These are phyloP conservation scores for Tryphoninae sp. DNA, from an alignment of 2,888 invertebrate genomes.

Conservation along the genomic window DNA sequence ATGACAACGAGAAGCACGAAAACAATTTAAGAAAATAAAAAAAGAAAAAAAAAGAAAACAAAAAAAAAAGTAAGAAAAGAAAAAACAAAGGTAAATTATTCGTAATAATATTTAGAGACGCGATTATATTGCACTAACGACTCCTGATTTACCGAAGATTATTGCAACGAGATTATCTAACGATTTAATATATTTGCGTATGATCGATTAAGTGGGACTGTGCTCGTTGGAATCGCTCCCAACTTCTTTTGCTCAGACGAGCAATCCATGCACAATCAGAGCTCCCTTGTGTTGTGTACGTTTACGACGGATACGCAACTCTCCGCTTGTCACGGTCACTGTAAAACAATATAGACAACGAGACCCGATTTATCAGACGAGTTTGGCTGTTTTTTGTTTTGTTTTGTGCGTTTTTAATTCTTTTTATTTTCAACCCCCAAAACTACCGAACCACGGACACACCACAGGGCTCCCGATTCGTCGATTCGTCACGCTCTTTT, in stretches of 20 bases:
- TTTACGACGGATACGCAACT: conserved; percentile 71
- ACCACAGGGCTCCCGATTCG: conserved; percentile 55
- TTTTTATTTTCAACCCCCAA: conserved; percentile 2
- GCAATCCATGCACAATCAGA: conserved; percentile 69
- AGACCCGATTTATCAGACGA: conserved; percentile 64
- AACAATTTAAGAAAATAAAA: conserved; percentile 26
- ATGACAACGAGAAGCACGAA: conserved; percentile 58
- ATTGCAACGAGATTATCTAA: conserved; percentile 41
- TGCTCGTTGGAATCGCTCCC: conserved; percentile 74
- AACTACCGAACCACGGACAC: conserved; percentile 41
- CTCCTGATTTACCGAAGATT: conserved; percentile 52
- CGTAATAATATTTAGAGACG: conserved; percentile 30
- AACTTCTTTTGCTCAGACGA: conserved; percentile 72
- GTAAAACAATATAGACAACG: conserved; percentile 73
- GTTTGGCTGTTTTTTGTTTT: conserved; percentile 32
- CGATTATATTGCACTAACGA: conserved; percentile 61
- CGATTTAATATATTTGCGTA: conserved; percentile 14
- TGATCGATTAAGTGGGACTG: conserved; percentile 71
- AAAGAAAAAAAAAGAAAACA: conserved; percentile 38
- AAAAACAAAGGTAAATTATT: conserved; percentile 28
- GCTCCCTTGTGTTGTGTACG: conserved; percentile 65
- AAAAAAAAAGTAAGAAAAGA: conserved; percentile 20
- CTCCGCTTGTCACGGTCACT: conserved; percentile 77
- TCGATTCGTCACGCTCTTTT: conserved; percentile 50
- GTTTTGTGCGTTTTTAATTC: conserved; percentile 19